These are phyloP conservation scores for Macaria liturata DNA, from an alignment of 2,888 invertebrate species.

Conservation along the genomic window DNA sequence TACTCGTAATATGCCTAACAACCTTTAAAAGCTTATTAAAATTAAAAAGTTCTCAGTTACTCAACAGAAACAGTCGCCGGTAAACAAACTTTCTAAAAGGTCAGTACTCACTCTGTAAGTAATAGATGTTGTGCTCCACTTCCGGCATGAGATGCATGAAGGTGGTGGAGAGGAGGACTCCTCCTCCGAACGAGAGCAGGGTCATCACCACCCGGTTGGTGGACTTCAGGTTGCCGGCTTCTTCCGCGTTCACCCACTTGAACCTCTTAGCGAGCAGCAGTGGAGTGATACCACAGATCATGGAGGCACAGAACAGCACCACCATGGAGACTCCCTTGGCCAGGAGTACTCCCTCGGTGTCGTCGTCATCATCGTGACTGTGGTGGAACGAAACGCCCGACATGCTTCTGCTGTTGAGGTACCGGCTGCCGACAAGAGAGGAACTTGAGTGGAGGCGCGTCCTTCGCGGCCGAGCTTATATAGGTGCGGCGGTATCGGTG, in stretches of 20 bases:
- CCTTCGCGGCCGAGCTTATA: slow-evolving; percentile 59
- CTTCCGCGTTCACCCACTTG: slow-evolving; percentile 80
- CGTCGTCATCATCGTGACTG: slow-evolving; percentile 48
- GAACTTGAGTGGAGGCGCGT: slow-evolving; percentile 43
- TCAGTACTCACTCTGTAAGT: slow-evolving; percentile 77
- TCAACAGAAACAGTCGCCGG: too few species aligned
- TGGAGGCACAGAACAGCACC: slow-evolving; percentile 89
- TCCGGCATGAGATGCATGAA: slow-evolving; percentile 92
- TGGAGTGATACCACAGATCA: slow-evolving; percentile 89
- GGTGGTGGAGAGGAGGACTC: slow-evolving; percentile 91
- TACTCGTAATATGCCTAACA: too few species aligned
- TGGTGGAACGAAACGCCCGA: slow-evolving; percentile 41
- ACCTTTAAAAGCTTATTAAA: too few species aligned
- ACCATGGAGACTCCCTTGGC: slow-evolving; percentile 92
- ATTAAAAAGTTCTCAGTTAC: too few species aligned
- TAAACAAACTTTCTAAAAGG: too few species aligned
- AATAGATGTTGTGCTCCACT: slow-evolving; percentile 87
- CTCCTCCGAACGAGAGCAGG: slow-evolving; percentile 92
- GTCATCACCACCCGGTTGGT: slow-evolving; percentile 82
- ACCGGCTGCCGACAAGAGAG: slow-evolving; percentile 22
- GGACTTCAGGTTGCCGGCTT: slow-evolving; percentile 72
- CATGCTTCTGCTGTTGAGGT: slow-evolving; percentile 33
- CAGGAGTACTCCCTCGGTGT: slow-evolving; percentile 77
- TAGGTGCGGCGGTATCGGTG: slow-evolving; percentile 56
- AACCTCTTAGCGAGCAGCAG: slow-evolving; percentile 87